Evolutionary conservation across 2,797 vertebrate genomes (phyloP).

Genomic region (Acanthurus leucopareius): DNA sequence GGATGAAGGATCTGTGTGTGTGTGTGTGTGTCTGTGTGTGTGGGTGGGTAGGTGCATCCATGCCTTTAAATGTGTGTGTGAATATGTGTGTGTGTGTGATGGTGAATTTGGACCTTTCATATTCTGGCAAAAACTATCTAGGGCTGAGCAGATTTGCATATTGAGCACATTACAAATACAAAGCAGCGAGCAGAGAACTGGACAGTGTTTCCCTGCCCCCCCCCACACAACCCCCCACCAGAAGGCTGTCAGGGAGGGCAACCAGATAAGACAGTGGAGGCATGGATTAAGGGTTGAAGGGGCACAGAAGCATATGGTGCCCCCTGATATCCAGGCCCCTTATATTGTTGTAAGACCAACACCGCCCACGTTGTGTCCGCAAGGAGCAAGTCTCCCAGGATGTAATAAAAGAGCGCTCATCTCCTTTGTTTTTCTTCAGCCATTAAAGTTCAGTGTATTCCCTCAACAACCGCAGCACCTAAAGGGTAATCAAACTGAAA

Average conservation of each 20-base stretch:
- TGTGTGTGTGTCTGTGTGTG: neutral
- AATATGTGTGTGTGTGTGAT: neutral
- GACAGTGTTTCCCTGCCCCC: constrained; percentile 41
- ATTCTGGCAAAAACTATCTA: constrained; percentile 46
- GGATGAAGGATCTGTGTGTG: constrained; percentile 8
- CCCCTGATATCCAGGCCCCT: constrained; percentile 61
- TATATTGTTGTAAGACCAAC: constrained; percentile 39
- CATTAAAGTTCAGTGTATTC: constrained; percentile 4
- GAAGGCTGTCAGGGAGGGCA: constrained; percentile 49
- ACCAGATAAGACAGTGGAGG: constrained; percentile 59
- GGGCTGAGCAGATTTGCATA: constrained; percentile 56
- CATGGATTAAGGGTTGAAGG: constrained; percentile 70
- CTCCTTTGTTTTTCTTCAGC: constrained; percentile 6
- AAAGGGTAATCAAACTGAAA: neutral
- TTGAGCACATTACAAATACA: constrained; percentile 53
- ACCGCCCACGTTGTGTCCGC: constrained; percentile 23
- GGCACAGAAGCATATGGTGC: constrained; percentile 70
- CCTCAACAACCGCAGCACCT: constrained; percentile 5
- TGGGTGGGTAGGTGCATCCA: neutral
- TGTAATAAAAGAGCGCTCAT: neutral
- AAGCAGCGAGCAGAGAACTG: constrained; percentile 35
- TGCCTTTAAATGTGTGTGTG: neutral
- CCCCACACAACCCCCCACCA: too few relatives aligned
- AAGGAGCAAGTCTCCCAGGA: constrained; percentile 5
- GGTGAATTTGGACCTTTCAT: constrained; percentile 41